Evolutionary conservation across 2,113 vertebrate genomes (phyloP), one percentile per base, ranked within the genome.

Genomic region (Himantopus leucocephalus): DNA sequence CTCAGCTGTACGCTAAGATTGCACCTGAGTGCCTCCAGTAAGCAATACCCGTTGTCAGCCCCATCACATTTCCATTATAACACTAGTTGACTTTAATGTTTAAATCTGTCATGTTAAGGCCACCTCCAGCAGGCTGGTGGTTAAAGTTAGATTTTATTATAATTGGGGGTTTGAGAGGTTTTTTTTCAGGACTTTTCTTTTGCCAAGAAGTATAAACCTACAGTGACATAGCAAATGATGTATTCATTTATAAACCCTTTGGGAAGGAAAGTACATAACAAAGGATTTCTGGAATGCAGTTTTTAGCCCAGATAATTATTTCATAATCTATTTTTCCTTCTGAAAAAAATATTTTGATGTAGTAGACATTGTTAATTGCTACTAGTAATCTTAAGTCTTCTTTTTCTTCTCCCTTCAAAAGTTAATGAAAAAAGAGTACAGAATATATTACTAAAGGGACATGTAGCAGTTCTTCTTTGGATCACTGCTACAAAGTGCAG

Each of bases 201-300:
- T 97, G 81, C 96, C 86, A 97, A 94, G 85, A 89, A 94, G 64
- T 86, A 95, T 41, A 73, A 97, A 60, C 32, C 26, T 75, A 34
- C 60, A 82, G 71, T 96, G 89, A 97, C 92, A 94, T 64, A 96
- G 68, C 63, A 94, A 96, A 96, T 89, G 39, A 93, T 93, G 60
- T 90, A 91, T 96, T 97, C 39, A 90, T 97, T 98, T 97, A 90
- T 74, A 97, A 96, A 89, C 39, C 64, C 73, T 95, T 96, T 95
- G 82, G 45, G 92, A 96, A 95, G 82, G 84, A 97, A 97, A 97
- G 80, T 85, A 92, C 79, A 71, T 95, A 96, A 96, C 70, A 92
- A 94, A 77, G 43, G 37, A 48, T 64, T 92, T 95, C 81, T 95
- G 94, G 94, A 92, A 90, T 93, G 73, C 52, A 79, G 64, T 48